These are phyloP conservation scores for Apodemia hepburni DNA, from an alignment of 2,888 invertebrate species.

Conservation along the genomic window DNA sequence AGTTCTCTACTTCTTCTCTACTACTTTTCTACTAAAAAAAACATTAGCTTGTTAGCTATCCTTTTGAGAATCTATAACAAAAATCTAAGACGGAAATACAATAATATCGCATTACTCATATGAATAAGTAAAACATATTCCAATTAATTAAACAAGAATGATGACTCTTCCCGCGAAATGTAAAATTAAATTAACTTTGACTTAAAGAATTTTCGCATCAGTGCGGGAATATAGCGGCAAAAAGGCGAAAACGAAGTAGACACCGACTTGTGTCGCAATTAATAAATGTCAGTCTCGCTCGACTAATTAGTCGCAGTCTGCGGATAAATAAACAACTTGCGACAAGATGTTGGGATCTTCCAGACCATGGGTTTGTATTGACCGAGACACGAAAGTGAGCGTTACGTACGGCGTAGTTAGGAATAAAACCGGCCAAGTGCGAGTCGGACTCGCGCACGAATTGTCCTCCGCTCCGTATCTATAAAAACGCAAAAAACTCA, in stretches of 20 bases:
- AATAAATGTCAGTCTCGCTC: constrained; percentile 68
- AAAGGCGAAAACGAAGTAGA: constrained; percentile 46
- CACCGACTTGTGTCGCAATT: constrained; percentile 71
- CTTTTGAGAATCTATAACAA: too few species aligned
- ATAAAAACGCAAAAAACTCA: too few species aligned
- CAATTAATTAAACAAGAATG: constrained; percentile 36
- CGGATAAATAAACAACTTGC: constrained; percentile 57
- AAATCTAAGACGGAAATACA: not conserved
- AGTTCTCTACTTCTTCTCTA: too few species aligned
- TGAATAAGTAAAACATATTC: constrained; percentile 28
- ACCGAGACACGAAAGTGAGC: not conserved
- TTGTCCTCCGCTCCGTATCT: too few species aligned
- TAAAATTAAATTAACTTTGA: constrained; percentile 37
- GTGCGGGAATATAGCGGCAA: constrained; percentile 58
- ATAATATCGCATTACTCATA: constrained; percentile 21
- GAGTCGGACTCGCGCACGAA: too few species aligned
- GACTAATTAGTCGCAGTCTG: constrained; percentile 71
- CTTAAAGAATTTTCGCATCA: constrained; percentile 35
- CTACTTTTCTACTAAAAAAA: too few species aligned
- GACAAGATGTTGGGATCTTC: constrained; percentile 39
- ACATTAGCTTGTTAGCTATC: too few species aligned
- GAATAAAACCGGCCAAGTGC: too few species aligned
- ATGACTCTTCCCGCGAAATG: constrained; percentile 36
- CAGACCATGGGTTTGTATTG: constrained; percentile 22
- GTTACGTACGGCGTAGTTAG: too few species aligned